Base-by-base conservation (phyloP, 2,888 invertebrate species). In the Scaptodrosophila latifasciaeformis region DNA sequence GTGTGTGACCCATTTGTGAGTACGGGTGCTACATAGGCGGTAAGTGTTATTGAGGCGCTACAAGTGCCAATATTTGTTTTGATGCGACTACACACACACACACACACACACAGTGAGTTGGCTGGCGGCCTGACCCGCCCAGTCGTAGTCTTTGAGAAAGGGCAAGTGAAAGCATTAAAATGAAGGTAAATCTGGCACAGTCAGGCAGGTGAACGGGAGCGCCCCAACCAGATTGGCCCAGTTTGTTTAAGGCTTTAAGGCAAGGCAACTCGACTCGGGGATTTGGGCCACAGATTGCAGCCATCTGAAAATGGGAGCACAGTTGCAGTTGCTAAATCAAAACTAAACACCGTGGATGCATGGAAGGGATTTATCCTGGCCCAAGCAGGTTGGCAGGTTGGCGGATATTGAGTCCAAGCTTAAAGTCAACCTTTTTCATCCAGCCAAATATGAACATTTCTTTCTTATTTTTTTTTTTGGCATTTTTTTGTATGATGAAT, bases 61-160 rank as follows among this genome's bases (percentile, higher is more conserved):
- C 50, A 66, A 80, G 78, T 78, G 78, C 75, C 75, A 76, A 76
- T 76, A 76, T 76, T 76, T 76, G 71, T 63, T 74, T 65, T 57
- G 53, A 50, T 48, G 59, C 61, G 62, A 54, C 18, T 17, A 54
- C 34, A n/a, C 12, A 9, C 17, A 35, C 2, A 35, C 12, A 30
- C 30, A 30, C 30, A 30, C 30, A 30, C 30, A 30, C 30, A 2
- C 30, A 34, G 5, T 1, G 6, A 34, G 13, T 34, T 2, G 10
- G 5, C 10, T 34, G 12, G n/a, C n/a, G n/a, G n/a, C n/a, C n/a
- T n/a, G n/a, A n/a, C n/a, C n/a, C n/a, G n/a, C n/a, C n/a, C n/a
- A n/a, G n/a, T n/a, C n/a, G n/a, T n/a, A n/a, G n/a, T n/a, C n/a
- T n/a, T n/a, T n/a, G 12, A 21, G 53, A 24, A 13, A 34, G 27